Base-by-base conservation (phyloP, 2,888 invertebrate genomes). In the Amphipyra tragopoginis region DNA sequence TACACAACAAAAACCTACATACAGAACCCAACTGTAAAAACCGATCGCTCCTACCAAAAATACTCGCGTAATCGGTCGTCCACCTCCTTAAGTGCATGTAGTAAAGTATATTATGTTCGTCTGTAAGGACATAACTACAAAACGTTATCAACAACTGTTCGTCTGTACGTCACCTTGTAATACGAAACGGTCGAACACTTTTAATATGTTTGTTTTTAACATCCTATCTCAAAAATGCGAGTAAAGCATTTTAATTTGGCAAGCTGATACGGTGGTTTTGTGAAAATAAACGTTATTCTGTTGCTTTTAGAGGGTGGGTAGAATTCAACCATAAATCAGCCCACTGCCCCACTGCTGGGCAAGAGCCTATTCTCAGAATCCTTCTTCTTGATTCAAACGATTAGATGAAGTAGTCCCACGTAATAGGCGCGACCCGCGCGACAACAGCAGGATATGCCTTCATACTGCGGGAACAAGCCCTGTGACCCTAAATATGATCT, bases 1-100 rank as follows among this genome's bases (percentile, higher is more conserved):
- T n/a, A n/a, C n/a, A n/a, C n/a, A n/a, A n/a, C n/a, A n/a, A n/a
- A 9, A 39, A 6, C 4, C 7, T 14, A 11, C 3, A 7, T 60
- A 65, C 63, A 2, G 79, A 70, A 75, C 79, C 72, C 59, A 3
- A 6, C 5, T 0, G 0, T 0, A 6, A n/a, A 36, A 10, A 4
- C 0, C 3, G 8, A 1, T 29, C 56, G 10, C 13, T 0, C 51
- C 34, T 70, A 6, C n/a, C 77, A 42, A 1, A 47, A 50, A 53
- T 57, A 49, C 45, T 39, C 13, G 6, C 9, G 36, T 65, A 77
- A 79, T 78, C 78, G 72, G 72, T 64, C 72, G 42, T 6, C 11
- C 48, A 67, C 62, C 72, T 10, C 38, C 36, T 73, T 78, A 77
- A 78, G 79, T 77, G 79, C 70, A 26, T 11, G 58, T 50, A 66